Conservation (phyloP, 2,888 invertebrate species). For the Pyrrhosoma nymphula region DNA sequence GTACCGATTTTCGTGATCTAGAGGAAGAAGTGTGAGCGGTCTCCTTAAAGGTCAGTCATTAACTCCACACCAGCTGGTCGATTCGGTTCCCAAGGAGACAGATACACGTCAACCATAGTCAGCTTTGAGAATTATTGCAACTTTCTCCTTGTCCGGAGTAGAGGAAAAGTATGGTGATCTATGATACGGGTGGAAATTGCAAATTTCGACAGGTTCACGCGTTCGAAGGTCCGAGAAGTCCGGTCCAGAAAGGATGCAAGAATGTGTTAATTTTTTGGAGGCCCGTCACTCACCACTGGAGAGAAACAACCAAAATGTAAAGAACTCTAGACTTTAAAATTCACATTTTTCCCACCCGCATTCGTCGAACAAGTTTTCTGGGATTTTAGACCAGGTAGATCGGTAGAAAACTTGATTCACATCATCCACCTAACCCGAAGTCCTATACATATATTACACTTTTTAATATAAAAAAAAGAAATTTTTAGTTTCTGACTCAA, state of each 20-base stretch:
- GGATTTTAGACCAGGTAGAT: too few relatives aligned
- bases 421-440: too few relatives aligned
- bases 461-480: too few relatives aligned
- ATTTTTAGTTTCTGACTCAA: too few relatives aligned
- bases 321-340: not conserved
- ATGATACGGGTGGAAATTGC: not conserved
- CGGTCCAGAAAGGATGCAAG: not conserved
- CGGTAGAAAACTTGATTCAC: too few relatives aligned
- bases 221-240: not conserved
- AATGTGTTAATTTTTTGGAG: not conserved
- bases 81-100: constrained; percentile 6
- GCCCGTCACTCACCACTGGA: not conserved
- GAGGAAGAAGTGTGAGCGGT: not conserved
- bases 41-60: not conserved
- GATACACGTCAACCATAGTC: not conserved
- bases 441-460: too few relatives aligned
- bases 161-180: not conserved
- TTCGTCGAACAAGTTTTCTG: too few relatives aligned
- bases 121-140: not conserved
- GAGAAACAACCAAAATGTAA: not conserved
- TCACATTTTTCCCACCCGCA: too few relatives aligned
- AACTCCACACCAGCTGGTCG: not conserved
- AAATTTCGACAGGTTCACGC: not conserved
- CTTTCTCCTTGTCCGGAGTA: not conserved
- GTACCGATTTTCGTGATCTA: not conserved